Conservation (phyloP, 2,888 invertebrate species). For the Sphaeridia pumilis region DNA sequence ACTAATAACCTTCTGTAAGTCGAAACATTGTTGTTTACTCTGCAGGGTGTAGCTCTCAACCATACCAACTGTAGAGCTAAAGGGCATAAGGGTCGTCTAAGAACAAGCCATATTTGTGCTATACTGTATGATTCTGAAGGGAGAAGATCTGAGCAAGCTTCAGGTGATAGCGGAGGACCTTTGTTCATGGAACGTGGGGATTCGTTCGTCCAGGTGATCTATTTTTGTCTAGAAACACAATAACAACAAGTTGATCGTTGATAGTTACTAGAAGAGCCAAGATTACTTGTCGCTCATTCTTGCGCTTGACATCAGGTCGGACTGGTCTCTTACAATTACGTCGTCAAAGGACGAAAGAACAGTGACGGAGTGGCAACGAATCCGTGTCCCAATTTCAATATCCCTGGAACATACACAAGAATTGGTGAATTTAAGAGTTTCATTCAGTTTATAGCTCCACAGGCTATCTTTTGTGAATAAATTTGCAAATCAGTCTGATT, state of each 20-base stretch:
- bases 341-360: constrained; percentile 6
- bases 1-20: not conserved
- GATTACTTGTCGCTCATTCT: too few species aligned
- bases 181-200: not conserved
- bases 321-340: constrained; percentile 10
- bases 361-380: not conserved
- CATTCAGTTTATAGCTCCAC: not conserved
- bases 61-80: not conserved
- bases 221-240: too few species aligned
- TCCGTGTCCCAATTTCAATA: constrained; percentile 9
- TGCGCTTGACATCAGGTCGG: constrained; percentile 8
- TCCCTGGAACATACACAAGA: constrained; percentile 9
- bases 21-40: not conserved
- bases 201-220: too few species aligned
- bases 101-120: not conserved
- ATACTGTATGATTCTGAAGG: not conserved
- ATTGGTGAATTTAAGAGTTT: not conserved
- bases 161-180: constrained; percentile 4
- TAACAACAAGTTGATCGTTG: too few species aligned
- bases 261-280: too few species aligned
- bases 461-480: constrained; percentile 2
- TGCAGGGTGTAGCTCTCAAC: not conserved
- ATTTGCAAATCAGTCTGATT: not conserved
- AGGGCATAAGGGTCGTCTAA: not conserved
- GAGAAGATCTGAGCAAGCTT: not conserved